Evolutionary conservation across 2,113 vertebrate species (phyloP).

Genomic region (Grus americana): DNA sequence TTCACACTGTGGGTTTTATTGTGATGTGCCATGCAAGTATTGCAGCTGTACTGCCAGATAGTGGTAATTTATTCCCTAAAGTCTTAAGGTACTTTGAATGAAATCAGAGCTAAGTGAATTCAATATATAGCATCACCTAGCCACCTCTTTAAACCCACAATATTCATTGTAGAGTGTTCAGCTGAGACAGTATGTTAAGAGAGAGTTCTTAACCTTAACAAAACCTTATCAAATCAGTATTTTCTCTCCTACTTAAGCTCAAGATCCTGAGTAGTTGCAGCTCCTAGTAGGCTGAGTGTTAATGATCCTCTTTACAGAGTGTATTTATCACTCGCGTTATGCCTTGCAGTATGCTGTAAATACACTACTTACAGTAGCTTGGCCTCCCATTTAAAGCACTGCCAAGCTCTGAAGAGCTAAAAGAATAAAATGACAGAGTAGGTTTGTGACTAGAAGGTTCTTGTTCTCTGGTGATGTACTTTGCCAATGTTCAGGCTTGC

Average conservation of each 20-base stretch:
- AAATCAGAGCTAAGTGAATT: neutral
- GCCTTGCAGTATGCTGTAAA: neutral
- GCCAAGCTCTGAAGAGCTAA: neutral
- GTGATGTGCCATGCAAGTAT: neutral
- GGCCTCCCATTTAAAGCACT: conserved; percentile 3
- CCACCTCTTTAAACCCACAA: neutral
- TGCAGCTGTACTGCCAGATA: neutral
- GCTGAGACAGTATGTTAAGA: neutral
- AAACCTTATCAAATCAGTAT: conserved; percentile 14
- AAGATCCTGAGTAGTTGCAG: neutral
- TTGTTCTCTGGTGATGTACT: neutral
- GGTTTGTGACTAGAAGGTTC: neutral
- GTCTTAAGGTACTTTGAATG: neutral
- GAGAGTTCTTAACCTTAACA: conserved; percentile 26
- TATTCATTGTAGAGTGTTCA: neutral
- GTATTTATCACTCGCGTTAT: neutral
- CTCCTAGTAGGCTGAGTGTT: conserved; percentile 2
- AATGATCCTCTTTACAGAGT: conserved; percentile 11
- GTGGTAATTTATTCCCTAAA: neutral
- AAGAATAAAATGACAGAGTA: neutral
- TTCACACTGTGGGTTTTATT: neutral
- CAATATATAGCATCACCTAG: neutral
- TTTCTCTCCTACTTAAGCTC: conserved; percentile 13
- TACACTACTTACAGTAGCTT: neutral
- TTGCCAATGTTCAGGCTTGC: neutral